phyloP scores from a whole-genome alignment of 2,888 invertebrate species.

The Carpatolechia fugitivella region DNA sequence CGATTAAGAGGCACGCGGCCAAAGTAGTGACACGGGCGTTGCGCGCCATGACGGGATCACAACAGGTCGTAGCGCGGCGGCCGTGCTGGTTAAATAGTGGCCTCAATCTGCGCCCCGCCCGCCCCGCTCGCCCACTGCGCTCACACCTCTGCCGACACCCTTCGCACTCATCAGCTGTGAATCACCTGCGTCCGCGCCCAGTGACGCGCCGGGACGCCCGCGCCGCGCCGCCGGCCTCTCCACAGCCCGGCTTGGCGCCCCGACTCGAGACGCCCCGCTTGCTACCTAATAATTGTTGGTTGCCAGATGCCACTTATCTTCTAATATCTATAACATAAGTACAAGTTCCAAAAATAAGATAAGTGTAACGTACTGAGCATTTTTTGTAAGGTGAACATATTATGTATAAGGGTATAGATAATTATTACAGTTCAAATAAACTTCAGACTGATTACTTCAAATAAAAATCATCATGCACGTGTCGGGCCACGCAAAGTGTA shows the following conservation, averaged over 20 bases:
- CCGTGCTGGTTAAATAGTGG: slow-evolving; percentile 77
- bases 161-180: slow-evolving; percentile 65
- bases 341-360: too few relatives aligned
- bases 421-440: too few relatives aligned
- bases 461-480: too few relatives aligned
- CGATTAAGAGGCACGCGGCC: slow-evolving; percentile 77
- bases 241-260: background rate
- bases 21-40: slow-evolving; percentile 78
- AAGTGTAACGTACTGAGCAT: too few relatives aligned
- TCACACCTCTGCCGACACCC: slow-evolving; percentile 71
- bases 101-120: slow-evolving; percentile 77
- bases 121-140: slow-evolving; percentile 75
- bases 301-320: too few relatives aligned
- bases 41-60: slow-evolving; percentile 80
- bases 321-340: too few relatives aligned
- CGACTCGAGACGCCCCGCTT: too few relatives aligned
- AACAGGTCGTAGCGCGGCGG: slow-evolving; percentile 78
- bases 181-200: slow-evolving; percentile 15
- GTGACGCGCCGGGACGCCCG: background rate
- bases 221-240: background rate
- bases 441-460: too few relatives aligned
- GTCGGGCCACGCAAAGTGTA: too few relatives aligned
- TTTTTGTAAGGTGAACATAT: too few relatives aligned
- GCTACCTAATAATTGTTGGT: too few relatives aligned
- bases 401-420: too few relatives aligned